Percentiles rank a stretch among this genome's conserved stretches.
Evolutionary conservation across 2,888 invertebrate genomes (phyloP).

Genomic region (Pachliopta kotzebuea): DNA sequence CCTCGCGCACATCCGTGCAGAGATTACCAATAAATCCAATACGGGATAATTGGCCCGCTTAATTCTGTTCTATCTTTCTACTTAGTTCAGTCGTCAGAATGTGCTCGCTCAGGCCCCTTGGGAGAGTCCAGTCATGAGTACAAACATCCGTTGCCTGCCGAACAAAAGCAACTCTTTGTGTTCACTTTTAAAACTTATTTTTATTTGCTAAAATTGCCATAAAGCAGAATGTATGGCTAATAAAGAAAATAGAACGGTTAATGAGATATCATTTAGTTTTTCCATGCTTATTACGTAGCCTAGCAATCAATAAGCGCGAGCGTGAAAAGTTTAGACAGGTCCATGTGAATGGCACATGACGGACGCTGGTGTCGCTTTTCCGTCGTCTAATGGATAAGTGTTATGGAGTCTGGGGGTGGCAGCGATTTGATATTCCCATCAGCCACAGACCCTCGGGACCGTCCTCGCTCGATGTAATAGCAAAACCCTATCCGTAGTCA

Average conservation of each 20-base stretch:
- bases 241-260: conserved; percentile 64
- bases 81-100: conserved; percentile 81
- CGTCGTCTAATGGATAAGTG: conserved; percentile 67
- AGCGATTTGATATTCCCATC: conserved; percentile 76
- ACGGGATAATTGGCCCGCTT: conserved; percentile 81
- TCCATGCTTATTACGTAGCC: conserved; percentile 48
- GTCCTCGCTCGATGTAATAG: conserved; percentile 65
- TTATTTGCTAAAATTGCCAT: conserved; percentile 45
- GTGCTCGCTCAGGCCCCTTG: conserved; percentile 77
- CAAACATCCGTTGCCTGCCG: conserved; percentile 59
- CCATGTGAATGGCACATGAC: conserved; percentile 50
- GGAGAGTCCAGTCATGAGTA: conserved; percentile 71
- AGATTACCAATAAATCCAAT: conserved; percentile 82
- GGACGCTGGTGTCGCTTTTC: conserved; percentile 58
- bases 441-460: conserved; percentile 62
- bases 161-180: conserved; percentile 59
- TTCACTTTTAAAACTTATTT: conserved; percentile 53
- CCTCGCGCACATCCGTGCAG: conserved; percentile 80
- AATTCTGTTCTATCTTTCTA: conserved; percentile 81
- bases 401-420: conserved; percentile 71
- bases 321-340: conserved; percentile 41
- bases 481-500: conserved; percentile 53
- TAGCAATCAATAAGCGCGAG: conserved; percentile 28
- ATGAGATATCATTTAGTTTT: conserved; percentile 52
- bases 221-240: conserved; percentile 45